Evolutionary conservation across 2,888 invertebrate species (phyloP), one percentile per base, ranked within the genome.

Genomic region (Lysandra bellargus): DNA sequence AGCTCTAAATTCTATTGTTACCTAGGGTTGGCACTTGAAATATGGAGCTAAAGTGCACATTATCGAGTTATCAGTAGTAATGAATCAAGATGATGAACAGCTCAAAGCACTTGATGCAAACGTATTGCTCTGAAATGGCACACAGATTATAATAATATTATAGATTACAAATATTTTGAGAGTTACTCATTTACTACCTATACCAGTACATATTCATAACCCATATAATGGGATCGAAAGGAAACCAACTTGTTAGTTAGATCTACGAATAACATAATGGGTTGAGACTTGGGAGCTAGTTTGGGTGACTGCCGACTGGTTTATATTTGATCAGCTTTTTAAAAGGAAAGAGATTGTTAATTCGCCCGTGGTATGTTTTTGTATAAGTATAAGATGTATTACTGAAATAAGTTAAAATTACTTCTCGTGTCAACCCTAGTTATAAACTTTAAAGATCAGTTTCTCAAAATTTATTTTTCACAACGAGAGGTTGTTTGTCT

Each of bases 381-480:
- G 14, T 14, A 53, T 14, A 53, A 60, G n/a, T 23, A 61, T 23
- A 1, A 61, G n/a, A n/a, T 23, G 7, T 23, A 9, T 23, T 23
- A 23, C 61, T n/a, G 5, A 60, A 60, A 60, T 6, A n/a, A 40
- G 12, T 61, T 9, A 23, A 23, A 61, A 2, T 61, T 0, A 23
- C 6, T 40, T n/a, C 2, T 7, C 2, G 61, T 61, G 23, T 61
- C 61, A 64, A 64, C 30, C 64, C 23, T 64, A 30, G 9, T 2
- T 23, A 64, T 64, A n/a, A 9, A 7, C 9, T 61, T 23, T 23
- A 7, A n/a, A 69, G 17, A 69, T 69, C 33, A 37, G 69, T 69
- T 69, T 37, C 69, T 69, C 33, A 49, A 53, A 75, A 57, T 76
- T 76, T 76, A 33, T 53, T 76, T 76, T 53, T 76, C 30, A 23